Evolutionary conservation across 2,888 invertebrate species (phyloP).

Genomic region (Sceliomorpha sp.): DNA sequence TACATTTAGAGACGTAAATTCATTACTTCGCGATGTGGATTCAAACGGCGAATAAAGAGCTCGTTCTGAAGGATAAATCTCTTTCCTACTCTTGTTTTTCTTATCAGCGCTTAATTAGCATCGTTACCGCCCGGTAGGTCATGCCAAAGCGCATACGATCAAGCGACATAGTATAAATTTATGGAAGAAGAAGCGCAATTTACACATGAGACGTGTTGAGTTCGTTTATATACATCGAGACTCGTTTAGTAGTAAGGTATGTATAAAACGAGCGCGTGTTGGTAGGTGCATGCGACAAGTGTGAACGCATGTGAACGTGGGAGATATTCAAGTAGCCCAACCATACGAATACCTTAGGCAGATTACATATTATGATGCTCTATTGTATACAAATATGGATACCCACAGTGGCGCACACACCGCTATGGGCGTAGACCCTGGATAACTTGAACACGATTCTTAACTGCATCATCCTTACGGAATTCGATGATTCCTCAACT

Average conservation of each 20-base stretch:
- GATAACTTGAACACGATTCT: conserved; percentile 57
- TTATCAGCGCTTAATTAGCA: conserved; percentile 60
- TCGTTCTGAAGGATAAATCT: conserved; percentile 51
- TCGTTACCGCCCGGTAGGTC: conserved; percentile 36
- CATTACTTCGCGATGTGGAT: conserved; percentile 16
- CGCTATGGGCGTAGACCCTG: conserved; percentile 60
- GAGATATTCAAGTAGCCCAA: conserved; percentile 69
- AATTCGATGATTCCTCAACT: background rate
- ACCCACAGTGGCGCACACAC: conserved; percentile 52
- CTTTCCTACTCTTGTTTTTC: conserved; percentile 25
- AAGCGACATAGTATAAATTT: conserved; percentile 47
- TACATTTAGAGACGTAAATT: conserved; percentile 6
- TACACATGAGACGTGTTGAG: conserved; percentile 62
- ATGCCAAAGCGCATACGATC: conserved; percentile 23
- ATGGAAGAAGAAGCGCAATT: conserved; percentile 59
- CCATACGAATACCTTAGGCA: conserved; percentile 71
- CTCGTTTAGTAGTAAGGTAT: conserved; percentile 18
- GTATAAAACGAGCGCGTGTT: conserved; percentile 3
- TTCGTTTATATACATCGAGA: conserved; percentile 47
- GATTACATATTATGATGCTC: conserved; percentile 77
- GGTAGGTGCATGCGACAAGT: conserved; percentile 10
- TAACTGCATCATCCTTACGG: conserved; percentile 6
- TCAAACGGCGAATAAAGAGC: conserved; percentile 30
- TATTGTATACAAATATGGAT: conserved; percentile 78
- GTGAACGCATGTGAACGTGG: conserved; percentile 65